Conservation (phyloP, 1,140 invertebrate genomes). For the Drosophila lacteicornis region DNA sequence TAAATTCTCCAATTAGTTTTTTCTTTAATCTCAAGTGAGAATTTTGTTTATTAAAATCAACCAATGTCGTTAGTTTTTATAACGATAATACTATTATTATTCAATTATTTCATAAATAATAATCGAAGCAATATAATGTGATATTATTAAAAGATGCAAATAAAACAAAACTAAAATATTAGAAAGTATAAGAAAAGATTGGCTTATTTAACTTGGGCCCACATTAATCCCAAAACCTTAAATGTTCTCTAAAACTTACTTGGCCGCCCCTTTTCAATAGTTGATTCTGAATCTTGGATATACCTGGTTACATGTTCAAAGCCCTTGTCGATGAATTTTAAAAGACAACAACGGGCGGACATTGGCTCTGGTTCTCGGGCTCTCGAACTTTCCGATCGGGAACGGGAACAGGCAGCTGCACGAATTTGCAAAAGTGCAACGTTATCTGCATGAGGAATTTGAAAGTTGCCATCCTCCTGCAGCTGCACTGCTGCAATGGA, state of each 20-base stretch:
- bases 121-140: too few species aligned
- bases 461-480: constrained; percentile 33
- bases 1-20: too few species aligned
- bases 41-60: too few species aligned
- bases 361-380: constrained; percentile 16
- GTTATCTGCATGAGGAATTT: constrained; percentile 72
- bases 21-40: too few species aligned
- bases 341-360: constrained; percentile 60
- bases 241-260: neutral
- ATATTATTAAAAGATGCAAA: too few species aligned
- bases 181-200: neutral
- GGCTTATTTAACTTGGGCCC: neutral
- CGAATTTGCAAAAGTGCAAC: constrained; percentile 77
- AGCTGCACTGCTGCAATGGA: constrained; percentile 11
- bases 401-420: constrained; percentile 35
- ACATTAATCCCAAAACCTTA: neutral
- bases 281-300: constrained; percentile 1
- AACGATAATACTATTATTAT: too few species aligned
- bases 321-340: constrained; percentile 70
- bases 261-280: neutral
- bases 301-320: constrained; percentile 12
- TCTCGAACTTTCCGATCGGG: constrained; percentile 24
- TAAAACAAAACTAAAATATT: neutral
- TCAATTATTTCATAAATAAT: too few species aligned
- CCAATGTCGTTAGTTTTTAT: too few species aligned